Conservation (phyloP, 2,113 vertebrate genomes). For the Podiceps cristatus region DNA sequence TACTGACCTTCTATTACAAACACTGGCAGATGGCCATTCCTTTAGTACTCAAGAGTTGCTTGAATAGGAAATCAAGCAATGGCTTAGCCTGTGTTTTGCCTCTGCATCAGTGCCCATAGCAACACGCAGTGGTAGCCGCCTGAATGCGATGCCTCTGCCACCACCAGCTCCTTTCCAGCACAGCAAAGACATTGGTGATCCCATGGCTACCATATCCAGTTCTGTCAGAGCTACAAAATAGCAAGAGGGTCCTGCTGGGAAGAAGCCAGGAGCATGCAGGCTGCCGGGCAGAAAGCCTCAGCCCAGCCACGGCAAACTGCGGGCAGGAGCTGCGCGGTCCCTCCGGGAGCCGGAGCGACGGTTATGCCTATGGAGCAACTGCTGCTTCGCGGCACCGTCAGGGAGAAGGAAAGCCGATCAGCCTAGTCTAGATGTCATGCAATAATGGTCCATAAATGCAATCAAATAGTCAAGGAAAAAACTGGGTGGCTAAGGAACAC, state of each 20-base stretch:
- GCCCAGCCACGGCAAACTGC: background rate
- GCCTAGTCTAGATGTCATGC: background rate
- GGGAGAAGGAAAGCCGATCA: background rate
- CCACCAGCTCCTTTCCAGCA: slow-evolving; percentile 21
- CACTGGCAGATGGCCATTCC: slow-evolving; percentile 76
- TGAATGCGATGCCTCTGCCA: background rate
- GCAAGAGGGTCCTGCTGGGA: background rate
- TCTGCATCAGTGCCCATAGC: slow-evolving; percentile 54
- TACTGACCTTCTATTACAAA: slow-evolving; percentile 71
- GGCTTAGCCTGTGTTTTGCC: slow-evolving; percentile 6
- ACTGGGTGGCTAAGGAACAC: background rate
- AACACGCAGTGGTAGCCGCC: slow-evolving; percentile 13
- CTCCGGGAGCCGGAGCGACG: fast-evolving
- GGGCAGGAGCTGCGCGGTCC: background rate
- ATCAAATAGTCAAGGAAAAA: background rate
- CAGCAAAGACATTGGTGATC: slow-evolving; percentile 2
- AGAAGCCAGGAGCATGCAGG: fast-evolving
- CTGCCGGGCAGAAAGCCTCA: background rate
- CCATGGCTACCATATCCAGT: background rate
- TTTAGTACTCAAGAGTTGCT: slow-evolving; percentile 58
- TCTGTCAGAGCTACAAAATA: slow-evolving; percentile 1
- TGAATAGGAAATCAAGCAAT: slow-evolving; percentile 63
- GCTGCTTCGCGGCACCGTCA: fast-evolving
- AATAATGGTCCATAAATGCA: background rate
- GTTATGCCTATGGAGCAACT: background rate